Conservation (phyloP, 2,888 invertebrate genomes). For the Melanchra persicariae region DNA sequence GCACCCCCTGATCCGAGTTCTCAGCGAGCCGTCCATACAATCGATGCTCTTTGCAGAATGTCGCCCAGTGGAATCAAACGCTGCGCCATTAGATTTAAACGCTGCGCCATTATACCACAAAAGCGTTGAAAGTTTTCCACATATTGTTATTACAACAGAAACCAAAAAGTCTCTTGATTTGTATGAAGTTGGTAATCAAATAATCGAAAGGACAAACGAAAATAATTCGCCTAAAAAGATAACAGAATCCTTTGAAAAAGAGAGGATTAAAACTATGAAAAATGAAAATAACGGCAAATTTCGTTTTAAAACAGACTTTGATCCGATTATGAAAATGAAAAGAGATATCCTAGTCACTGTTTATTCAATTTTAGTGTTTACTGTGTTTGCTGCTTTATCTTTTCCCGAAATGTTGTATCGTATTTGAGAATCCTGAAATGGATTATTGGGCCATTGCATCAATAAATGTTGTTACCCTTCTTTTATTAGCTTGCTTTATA, state of each 20-base stretch:
- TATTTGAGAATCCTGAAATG: conserved; percentile 24
- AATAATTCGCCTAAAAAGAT: conserved; percentile 38
- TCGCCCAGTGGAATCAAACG: conserved; percentile 62
- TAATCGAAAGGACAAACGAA: conserved; percentile 46
- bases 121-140: conserved; percentile 65
- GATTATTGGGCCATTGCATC: conserved; percentile 6
- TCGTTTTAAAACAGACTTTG: conserved; percentile 67
- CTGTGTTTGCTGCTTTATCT: conserved; percentile 85
- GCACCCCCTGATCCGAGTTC: conserved; percentile 70
- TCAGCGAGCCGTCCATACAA: conserved; percentile 73
- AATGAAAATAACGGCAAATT: conserved; percentile 49
- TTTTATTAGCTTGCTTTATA: background rate
- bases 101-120: conserved; percentile 54
- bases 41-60: conserved; percentile 71
- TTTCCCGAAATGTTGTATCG: conserved; percentile 77
- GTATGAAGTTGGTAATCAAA: conserved; percentile 38
- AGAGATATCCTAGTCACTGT: conserved; percentile 85
- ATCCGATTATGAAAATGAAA: conserved; percentile 81
- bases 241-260: conserved; percentile 42
- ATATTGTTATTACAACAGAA: conserved; percentile 38
- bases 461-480: conserved; percentile 1
- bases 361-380: conserved; percentile 85
- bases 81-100: conserved; percentile 60
- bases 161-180: conserved; percentile 34
- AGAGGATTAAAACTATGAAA: conserved; percentile 37